Evolutionary conservation across 53 echinoderm and acorn worm species (phyloP), one percentile per base, ranked within the genome.

Genomic region (Stichopus horrens): DNA sequence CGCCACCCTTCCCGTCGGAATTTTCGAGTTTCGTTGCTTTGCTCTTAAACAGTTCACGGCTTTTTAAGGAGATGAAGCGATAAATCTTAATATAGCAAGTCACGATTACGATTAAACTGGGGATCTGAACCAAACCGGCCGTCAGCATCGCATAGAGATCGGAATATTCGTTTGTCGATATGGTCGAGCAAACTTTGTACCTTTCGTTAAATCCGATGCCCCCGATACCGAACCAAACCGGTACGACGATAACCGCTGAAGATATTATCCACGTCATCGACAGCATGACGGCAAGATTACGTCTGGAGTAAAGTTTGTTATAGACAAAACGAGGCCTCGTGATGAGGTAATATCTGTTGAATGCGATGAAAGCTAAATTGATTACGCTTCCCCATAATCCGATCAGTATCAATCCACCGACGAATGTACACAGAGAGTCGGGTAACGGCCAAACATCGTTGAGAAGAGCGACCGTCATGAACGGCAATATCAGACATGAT

Each of bases 281-380:
- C 20, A 90, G 76, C 86, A 90, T 93, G 53, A 90, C 57, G 7
- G 20, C 86, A 18, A 93, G 60, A 71, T 93, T 93, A 58, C 78
- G 51, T 60, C 6, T 67, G 67, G 79, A 85, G 74, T 86, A 93
- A 9, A 93, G 73, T 8, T 55, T 77, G 21, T 85, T 76, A 60
- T 93, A 93, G 5, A 51, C 57, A 18, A 52, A 86, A 55, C 84
- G 77, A 9, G 93, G 80, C 11, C 59, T 76, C 21, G 88, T 90
- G 60, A 93, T 93, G 22, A 93, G 84, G n/a, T 83, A 77, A 54
- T 90, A 71, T 58, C 93, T 73, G 65, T 93, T 93, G 13, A 93
- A 77, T 9, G 93, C 88, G 66, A 93, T 93, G 9, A 86, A 73
- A 55, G 93, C 93, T 51, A 93, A 88, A 73, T 90, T 93, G 86